Base-by-base conservation (phyloP, 2,888 invertebrate species). In the Polyommatus iphigenia region DNA sequence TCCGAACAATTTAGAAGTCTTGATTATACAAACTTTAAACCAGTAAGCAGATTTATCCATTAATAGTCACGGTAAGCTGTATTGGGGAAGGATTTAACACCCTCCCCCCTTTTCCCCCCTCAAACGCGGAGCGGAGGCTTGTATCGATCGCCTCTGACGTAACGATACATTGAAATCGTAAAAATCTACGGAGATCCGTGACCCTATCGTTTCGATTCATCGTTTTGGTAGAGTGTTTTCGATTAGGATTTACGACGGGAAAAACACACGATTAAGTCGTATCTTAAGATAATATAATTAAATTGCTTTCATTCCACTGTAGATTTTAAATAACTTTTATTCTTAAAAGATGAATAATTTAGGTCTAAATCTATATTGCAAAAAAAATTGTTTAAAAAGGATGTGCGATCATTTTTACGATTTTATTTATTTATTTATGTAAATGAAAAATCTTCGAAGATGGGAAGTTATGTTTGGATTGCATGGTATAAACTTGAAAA, bases 51-150 rank as follows among this genome's bases (percentile, higher is more conserved):
- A 67, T 67, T 67, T 67, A 15, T 6, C 29, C 29, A 29, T 67
- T 67, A 67, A 67, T 32, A 67, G 29, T 67, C 67, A 67, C 67
- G 67, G 67, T 67, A 67, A 67, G 67, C 67, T 67, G 67, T 67
- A 67, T 67, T 32, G 67, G 67, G 67, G 67, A 67, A 32, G 67
- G 67, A 67, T 18, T 67, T 67, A 67, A 67, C 67, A 24, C 67
- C 3, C 15, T 29, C 29, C 1, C 8, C 20, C 59, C 20, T 59
- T 41, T 41, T 41, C n/a, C 57, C 20, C 57, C 59, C 20, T 59
- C 59, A 7, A 20, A 7, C 20, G n/a, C 20, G 18, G 67, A 32
- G 67, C 6, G 67, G 67, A 67, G 18, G 67, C 67, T 29, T 24
- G 15, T 29, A 67, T 67, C 67, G 67, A 67, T 67, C 67, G 29